Base-by-base conservation (phyloP, 2,888 invertebrate species). In the Mythimna lalbum region DNA sequence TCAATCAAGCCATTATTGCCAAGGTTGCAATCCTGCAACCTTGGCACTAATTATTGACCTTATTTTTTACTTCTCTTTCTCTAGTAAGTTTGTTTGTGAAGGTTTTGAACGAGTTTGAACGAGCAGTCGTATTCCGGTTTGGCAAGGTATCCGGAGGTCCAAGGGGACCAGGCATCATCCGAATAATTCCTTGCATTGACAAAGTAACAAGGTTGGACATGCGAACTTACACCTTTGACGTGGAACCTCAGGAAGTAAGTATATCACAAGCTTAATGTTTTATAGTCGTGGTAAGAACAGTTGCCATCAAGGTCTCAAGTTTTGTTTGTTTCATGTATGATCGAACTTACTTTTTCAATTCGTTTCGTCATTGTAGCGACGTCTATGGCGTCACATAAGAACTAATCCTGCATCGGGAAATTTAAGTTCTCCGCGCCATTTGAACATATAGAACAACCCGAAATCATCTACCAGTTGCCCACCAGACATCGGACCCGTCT, bases 51-150 rank as follows among this genome's bases (percentile, higher is more conserved):
- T 17, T 17, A 17, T 14, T 43, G 43, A 1, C 43, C 19, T 43
- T 43, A 50, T 0, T 19, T 49, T 49, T 52, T 23, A 23, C 7
- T 27, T 53, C 6, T 0, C 21, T 27, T 53, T 23, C 12, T 21
- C 50, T 23, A 23, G 21, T 50, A 10, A 50, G 50, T 50, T 50
- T 50, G 10, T 50, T 21, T 50, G 50, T 50, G n/a, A 53, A 23
- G 17, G n/a, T 49, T 49, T 12, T 57, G 21, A 57, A 57, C 31
- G 53, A 53, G 27, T 56, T 33, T 33, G 56, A 56, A 56, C 56
- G 56, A 56, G 56, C 56, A 33, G 56, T 56, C 12, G 33, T 56
- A 33, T 56, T 56, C 19, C 56, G 56, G 19, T n/a, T 56, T 14
- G 56, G 56, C 12, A 31, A n/a, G n/a, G 56, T 56, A 12, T 33